Percentiles rank a stretch among this genome's conserved stretches.
Conservation (phyloP, 2,113 vertebrate species). For the Nymphicus hollandicus region DNA sequence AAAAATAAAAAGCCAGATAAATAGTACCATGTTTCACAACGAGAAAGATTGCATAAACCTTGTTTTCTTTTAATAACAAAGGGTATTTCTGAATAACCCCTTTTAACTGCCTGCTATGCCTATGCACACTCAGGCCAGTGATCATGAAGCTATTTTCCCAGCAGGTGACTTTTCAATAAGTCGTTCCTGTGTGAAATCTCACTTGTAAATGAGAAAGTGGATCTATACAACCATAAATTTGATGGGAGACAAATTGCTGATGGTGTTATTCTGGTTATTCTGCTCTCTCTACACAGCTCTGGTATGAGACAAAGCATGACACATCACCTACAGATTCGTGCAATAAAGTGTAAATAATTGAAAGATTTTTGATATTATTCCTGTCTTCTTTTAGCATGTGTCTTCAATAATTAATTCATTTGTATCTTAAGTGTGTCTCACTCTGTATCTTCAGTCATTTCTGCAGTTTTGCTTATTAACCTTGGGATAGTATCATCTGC, state of each 20-base stretch:
- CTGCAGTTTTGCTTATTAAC: conserved; percentile 4
- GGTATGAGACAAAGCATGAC: not conserved
- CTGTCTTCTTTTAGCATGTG: not conserved
- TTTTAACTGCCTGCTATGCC: not conserved
- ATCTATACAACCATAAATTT: not conserved
- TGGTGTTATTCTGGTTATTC: not conserved
- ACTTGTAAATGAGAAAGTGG: conserved; percentile 10
- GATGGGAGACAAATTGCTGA: not conserved
- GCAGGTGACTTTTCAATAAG: conserved; percentile 5
- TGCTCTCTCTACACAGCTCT: not conserved
- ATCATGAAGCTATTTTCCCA: conserved; percentile 20
- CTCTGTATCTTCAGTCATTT: not conserved
- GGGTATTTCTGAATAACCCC: not conserved
- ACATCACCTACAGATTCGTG: not conserved
- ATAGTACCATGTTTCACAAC: not conserved
- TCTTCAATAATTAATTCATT: conserved; percentile 47
- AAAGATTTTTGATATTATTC: conserved; percentile 41
- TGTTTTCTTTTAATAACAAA: not conserved
- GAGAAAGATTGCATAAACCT: not conserved
- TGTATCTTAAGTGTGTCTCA: not conserved
- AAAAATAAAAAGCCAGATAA: not conserved
- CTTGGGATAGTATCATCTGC: not conserved
- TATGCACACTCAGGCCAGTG: not conserved
- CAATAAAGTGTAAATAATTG: conserved; percentile 57
- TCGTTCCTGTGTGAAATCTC: not conserved